Base-by-base conservation (phyloP, 2,888 invertebrate genomes). In the Drosophila glabriapex region DNA sequence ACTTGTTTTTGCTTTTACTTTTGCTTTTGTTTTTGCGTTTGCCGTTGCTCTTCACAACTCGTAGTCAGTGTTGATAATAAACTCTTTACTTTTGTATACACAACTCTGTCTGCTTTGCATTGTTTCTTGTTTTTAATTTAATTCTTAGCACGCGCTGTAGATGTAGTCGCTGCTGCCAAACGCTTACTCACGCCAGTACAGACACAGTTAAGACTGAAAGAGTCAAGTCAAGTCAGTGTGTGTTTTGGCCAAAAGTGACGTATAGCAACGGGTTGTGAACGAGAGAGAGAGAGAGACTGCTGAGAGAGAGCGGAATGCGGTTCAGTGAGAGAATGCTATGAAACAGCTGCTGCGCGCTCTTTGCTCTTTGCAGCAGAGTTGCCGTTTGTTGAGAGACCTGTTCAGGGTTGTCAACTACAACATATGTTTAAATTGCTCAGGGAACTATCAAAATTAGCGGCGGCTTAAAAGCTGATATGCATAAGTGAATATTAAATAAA, bases 241-340 rank as follows among this genome's bases (percentile, higher is more conserved):
- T 80, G 82, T 85, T 80, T 84, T 87, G 87, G 82, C 85, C 89
- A 87, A 87, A 80, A 82, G 85, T 82, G 87, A 74, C 73, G 82
- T 71, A 80, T 80, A 78, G 70, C 77, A 78, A 80, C 82, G 78
- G 71, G 74, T 78, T 71, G 67, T 22, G 43, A 50, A 76, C 61
- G 64, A 68, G 49, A 62, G 50, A 22, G 39, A n/a, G 29, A 29
- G 12, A 56, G 59, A 25, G 49, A 22, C 53, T 22, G 43, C n/a
- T 56, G 43, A 43, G 16, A 49, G 41, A 22, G 22, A 22, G 22
- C 46, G 22, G 22, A 46, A 22, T 7, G 25, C 43, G 16, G 16
- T 46, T 46, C 39, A 54, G 46, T 5, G 31, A 60, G 46, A 69
- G 79, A 66, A 68, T 16, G 16, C 29, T 9, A 25, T 7, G 35